Base-by-base conservation (phyloP, 2,888 invertebrate species). In the Drosophila anomalata region DNA sequence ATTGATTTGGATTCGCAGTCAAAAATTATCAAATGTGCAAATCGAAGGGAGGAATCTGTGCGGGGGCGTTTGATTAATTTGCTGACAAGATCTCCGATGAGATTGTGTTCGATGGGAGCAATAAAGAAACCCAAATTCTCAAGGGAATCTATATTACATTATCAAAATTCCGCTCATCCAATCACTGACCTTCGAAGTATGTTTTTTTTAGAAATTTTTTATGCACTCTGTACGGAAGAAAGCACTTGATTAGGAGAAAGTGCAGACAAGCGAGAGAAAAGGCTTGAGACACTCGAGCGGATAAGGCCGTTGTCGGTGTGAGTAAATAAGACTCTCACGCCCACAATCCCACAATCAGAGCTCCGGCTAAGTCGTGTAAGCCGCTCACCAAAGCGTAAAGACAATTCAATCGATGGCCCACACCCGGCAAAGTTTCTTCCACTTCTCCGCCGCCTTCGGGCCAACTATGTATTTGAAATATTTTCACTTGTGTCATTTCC, bases 401-500 rank as follows among this genome's bases (percentile, higher is more conserved):
- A 76, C 78, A 83, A 83, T 75, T 77, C 83, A 83, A 83, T 86
- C 83, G 83, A 83, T 70, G 75, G 52, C 66, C 6, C 61, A 41
- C 71, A 20, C 47, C 31, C 29, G 29, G 14, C 31, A 20, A 46
- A 54, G 39, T 48, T 62, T 61, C 39, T 17, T 17, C 17, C 17
- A 17, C 47, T 44, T 33, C 24, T 17, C 9, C 46, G 39, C 24
- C 58, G 52, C 68, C 54, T 58, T 50, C 29, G 46, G 56, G 22
- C 53, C 48, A 51, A 51, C 36, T 36, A 69, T 75, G 52, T 79
- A 77, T 63, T 86, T 73, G 69, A 78, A 79, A 87, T 88, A 80
- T 86, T 82, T 84, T 84, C 76, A 83, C 77, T 89, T 81, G 76
- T 82, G 87, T 81, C 85, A 85, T 83, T 88, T 87, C 76, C 79